Evolutionary conservation across 1,140 invertebrate species (phyloP).

Genomic region (Drosophila sucinea): DNA sequence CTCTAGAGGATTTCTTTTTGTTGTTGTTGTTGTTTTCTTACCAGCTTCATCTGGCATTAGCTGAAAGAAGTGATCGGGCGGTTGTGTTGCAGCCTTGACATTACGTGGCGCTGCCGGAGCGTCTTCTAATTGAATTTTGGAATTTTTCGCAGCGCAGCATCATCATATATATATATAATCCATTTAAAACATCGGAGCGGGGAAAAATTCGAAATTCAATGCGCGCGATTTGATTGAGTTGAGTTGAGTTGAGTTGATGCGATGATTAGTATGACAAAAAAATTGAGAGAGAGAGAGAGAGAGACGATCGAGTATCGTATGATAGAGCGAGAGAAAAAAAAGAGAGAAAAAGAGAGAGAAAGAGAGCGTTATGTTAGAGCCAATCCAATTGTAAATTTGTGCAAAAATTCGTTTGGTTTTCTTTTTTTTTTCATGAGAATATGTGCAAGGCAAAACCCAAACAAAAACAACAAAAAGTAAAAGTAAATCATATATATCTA

Average conservation of each 20-base stretch:
- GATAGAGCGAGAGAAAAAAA: conserved; percentile 69
- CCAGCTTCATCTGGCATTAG: conserved; percentile 86
- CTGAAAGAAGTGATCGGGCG: conserved; percentile 85
- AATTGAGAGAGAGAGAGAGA: conserved; percentile 50
- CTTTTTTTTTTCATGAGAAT: conserved; percentile 37
- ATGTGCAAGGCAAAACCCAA: conserved; percentile 49
- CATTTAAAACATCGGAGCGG: conserved; percentile 19
- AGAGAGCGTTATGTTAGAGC: conserved; percentile 80
- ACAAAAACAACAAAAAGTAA: conserved; percentile 32
- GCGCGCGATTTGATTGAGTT: conserved; percentile 54
- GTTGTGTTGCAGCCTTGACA: conserved; percentile 84
- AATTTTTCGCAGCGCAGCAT: conserved; percentile 69
- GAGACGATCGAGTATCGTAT: conserved; percentile 51
- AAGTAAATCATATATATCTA: conserved; percentile 7
- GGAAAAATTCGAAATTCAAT: conserved; percentile 64
- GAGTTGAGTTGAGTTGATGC: conserved; percentile 38
- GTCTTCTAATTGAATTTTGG: conserved; percentile 81
- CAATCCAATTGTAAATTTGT: conserved; percentile 58
- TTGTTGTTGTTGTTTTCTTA: conserved; percentile 82
- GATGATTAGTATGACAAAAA: conserved; percentile 79
- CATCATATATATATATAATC: conserved; percentile 28
- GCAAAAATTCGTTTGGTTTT: conserved; percentile 1
- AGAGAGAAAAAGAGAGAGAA: conserved; percentile 79
- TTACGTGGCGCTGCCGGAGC: conserved; percentile 83
- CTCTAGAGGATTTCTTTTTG: neutral